Percentiles rank a stretch among this genome's conserved stretches.
Conservation (phyloP, 2,888 invertebrate genomes). For the Synanthedon formicaeformis region DNA sequence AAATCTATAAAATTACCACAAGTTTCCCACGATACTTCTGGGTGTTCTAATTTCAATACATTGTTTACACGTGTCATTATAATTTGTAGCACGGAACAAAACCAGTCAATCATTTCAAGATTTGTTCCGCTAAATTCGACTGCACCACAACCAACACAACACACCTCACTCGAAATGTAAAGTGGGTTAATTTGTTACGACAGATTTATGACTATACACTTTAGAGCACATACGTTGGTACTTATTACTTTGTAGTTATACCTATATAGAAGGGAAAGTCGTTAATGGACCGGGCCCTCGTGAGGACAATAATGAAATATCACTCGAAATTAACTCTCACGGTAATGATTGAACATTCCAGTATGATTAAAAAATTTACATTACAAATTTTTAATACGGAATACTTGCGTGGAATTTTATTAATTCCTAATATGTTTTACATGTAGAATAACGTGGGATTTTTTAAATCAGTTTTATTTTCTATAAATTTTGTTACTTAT, state of each 20-base stretch:
- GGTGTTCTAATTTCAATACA: slow-evolving; percentile 24
- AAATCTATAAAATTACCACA: too few relatives aligned
- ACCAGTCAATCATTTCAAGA: slow-evolving; percentile 23
- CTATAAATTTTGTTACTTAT: too few relatives aligned
- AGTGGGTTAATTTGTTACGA: slow-evolving; percentile 47
- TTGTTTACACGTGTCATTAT: slow-evolving; percentile 18
- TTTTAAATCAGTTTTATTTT: too few relatives aligned
- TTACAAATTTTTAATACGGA: too few relatives aligned
- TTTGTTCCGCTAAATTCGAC: slow-evolving; percentile 15
- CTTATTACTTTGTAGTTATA: slow-evolving; percentile 6
- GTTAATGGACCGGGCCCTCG: slow-evolving; percentile 30
- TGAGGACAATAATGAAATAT: slow-evolving; percentile 17
- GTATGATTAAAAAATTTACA: not conserved
- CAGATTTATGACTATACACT: slow-evolving; percentile 42
- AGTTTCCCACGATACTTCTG: slow-evolving; percentile 32
- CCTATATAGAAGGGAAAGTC: slow-evolving; percentile 24
- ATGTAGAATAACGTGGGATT: too few relatives aligned
- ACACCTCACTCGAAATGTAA: slow-evolving; percentile 18
- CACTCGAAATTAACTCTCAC: slow-evolving; percentile 14
- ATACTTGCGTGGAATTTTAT: too few relatives aligned
- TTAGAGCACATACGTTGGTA: slow-evolving; percentile 18
- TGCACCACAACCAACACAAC: slow-evolving; percentile 9
- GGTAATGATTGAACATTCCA: not conserved
- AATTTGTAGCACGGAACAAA: slow-evolving; percentile 28
- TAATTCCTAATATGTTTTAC: too few relatives aligned